A percentile compares a stretch with the other conserved stretches of the same genome.
Evolutionary conservation across 2,888 invertebrate species (phyloP).

Genomic region (Micoletzkya japonica): DNA sequence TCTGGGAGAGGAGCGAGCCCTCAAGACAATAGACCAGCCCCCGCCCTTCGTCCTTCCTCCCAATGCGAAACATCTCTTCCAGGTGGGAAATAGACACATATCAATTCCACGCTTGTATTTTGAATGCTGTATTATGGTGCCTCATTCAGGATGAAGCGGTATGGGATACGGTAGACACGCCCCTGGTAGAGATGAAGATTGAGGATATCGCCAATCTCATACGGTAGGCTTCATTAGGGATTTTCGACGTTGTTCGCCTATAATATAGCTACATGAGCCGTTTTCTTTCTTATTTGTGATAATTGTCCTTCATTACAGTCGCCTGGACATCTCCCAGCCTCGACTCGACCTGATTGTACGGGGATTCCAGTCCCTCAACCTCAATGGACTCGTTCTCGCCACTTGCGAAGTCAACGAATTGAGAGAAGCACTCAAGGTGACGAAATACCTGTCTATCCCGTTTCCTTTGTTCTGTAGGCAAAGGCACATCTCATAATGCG

Average conservation of each 20-base stretch:
- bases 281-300: not conserved
- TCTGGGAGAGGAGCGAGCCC: slow-evolving; percentile 15
- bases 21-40: slow-evolving; percentile 8
- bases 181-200: slow-evolving; percentile 50
- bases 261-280: not conserved
- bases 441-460: not conserved
- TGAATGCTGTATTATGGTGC: not conserved
- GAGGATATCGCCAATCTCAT: slow-evolving; percentile 46
- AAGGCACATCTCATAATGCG: not conserved
- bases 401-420: slow-evolving; percentile 66
- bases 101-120: not conserved
- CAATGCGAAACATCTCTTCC: slow-evolving; percentile 44
- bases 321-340: slow-evolving; percentile 22
- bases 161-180: slow-evolving; percentile 44
- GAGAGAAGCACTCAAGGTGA: slow-evolving; percentile 34
- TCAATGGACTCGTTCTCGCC: slow-evolving; percentile 62
- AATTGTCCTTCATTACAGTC: not conserved
- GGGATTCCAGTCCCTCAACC: slow-evolving; percentile 43
- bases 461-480: not conserved
- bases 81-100: slow-evolving; percentile 26
- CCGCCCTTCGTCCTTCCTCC: slow-evolving; percentile 39
- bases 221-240: slow-evolving; percentile 5
- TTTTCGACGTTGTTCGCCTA: not conserved
- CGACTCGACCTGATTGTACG: slow-evolving; percentile 38
- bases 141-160: slow-evolving; percentile 45